A percentile compares a stretch with the other conserved stretches of the same genome.
These are phyloP conservation scores for Phrynosoma blainvillii DNA, from an alignment of 2,113 vertebrate genomes.

Conservation along the genomic window DNA sequence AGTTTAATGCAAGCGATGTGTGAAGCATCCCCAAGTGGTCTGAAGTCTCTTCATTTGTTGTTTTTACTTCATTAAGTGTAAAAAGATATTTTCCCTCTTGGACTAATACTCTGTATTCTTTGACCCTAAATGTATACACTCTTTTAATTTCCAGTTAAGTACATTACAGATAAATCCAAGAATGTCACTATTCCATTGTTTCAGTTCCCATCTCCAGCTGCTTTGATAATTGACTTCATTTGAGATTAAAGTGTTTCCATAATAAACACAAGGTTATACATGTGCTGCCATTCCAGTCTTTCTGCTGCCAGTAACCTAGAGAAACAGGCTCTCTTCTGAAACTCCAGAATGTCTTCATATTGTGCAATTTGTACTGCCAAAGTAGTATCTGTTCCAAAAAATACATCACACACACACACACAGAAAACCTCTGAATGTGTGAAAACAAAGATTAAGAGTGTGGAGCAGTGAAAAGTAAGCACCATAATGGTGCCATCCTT, in stretches of 20 bases:
- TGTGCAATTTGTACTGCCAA: neutral
- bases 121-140: conserved; percentile 4
- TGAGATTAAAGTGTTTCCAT: conserved; percentile 24
- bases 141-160: conserved; percentile 45
- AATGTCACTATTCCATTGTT: conserved; percentile 39
- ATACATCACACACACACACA: conserved; percentile 34
- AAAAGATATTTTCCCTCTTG: conserved; percentile 13
- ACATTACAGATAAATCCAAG: conserved; percentile 37
- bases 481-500: neutral
- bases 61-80: conserved; percentile 25
- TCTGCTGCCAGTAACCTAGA: conserved; percentile 13
- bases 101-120: neutral
- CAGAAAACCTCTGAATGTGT: conserved; percentile 23
- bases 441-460: neutral
- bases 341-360: conserved; percentile 18
- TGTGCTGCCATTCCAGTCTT: conserved; percentile 6
- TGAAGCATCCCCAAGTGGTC: neutral
- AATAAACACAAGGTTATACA: conserved; percentile 8
- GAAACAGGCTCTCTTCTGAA: neutral
- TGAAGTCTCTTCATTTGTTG: conserved; percentile 5
- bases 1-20: neutral
- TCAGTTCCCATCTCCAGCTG: conserved; percentile 28
- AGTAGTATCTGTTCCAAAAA: neutral
- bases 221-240: conserved; percentile 19
- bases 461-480: neutral